These are phyloP conservation scores for Centropus bengalensis DNA, from an alignment of 2,113 vertebrate genomes.

Conservation along the genomic window DNA sequence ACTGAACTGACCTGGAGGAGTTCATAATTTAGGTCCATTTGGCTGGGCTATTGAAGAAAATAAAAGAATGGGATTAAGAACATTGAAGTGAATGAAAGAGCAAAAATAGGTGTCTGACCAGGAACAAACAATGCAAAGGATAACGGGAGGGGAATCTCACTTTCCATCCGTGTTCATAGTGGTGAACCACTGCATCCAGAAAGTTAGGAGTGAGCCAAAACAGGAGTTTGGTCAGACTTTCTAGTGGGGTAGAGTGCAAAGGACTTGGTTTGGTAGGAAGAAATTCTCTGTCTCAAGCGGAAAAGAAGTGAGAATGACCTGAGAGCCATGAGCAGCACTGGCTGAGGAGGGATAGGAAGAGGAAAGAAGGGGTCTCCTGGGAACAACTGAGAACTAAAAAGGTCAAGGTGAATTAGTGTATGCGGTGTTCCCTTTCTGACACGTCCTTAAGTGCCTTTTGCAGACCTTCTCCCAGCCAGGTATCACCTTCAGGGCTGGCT, in stretches of 20 bases:
- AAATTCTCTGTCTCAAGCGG: neutral
- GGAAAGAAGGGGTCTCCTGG: neutral
- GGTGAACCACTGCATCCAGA: neutral
- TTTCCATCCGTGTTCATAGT: neutral
- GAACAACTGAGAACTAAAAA: neutral
- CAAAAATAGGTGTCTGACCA: neutral
- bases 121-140: neutral
- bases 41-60: neutral
- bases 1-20: neutral
- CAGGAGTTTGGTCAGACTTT: neutral
- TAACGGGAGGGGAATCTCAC: too few relatives aligned
- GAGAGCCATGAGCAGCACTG: neutral
- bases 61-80: neutral
- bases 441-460: neutral
- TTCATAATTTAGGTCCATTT: neutral
- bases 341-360: neutral
- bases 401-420: accelerated
- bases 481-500: neutral
- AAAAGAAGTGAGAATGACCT: neutral
- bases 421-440: neutral
- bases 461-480: neutral
- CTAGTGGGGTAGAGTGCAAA: neutral
- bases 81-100: neutral
- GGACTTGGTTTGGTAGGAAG: neutral
- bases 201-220: neutral